Evolutionary conservation across 2,888 invertebrate genomes (phyloP).

Genomic region (Melipona beecheii): DNA sequence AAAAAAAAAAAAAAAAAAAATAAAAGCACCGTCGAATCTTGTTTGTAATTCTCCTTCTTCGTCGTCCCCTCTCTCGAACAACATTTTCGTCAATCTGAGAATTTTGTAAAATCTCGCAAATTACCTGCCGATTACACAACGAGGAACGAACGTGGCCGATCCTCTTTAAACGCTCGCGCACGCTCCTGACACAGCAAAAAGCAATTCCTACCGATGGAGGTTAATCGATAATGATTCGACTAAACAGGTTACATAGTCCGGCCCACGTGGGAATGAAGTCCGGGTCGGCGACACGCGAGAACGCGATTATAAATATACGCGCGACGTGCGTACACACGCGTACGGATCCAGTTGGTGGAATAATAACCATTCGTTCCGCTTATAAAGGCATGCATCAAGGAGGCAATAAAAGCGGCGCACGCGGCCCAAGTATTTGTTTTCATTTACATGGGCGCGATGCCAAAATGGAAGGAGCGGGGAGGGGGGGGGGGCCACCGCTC

Average conservation of each 20-base stretch:
- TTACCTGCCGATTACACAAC: neutral
- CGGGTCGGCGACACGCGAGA: conserved; percentile 16
- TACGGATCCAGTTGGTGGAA: conserved; percentile 72
- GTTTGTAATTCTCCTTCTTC: too few species aligned
- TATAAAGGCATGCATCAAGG: conserved; percentile 81
- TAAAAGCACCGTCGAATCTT: too few species aligned
- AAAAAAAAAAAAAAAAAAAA: too few species aligned
- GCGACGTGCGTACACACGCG: too few species aligned
- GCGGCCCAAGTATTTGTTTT: conserved; percentile 80
- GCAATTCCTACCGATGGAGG: neutral
- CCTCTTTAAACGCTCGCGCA: neutral
- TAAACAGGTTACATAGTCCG: neutral
- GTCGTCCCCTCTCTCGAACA: too few species aligned
- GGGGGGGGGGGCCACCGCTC: neutral
- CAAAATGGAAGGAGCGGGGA: conserved; percentile 71
- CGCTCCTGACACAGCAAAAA: neutral
- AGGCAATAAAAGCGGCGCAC: conserved; percentile 77
- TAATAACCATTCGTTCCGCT: conserved; percentile 82
- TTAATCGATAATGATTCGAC: neutral
- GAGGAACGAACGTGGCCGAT: neutral
- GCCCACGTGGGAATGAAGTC: conserved; percentile 8
- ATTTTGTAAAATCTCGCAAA: too few species aligned
- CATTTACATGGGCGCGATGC: conserved; percentile 81
- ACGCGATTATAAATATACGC: conserved; percentile 27
- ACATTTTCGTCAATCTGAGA: too few species aligned